Evolutionary conservation across 1,140 invertebrate genomes (phyloP), one percentile per base, ranked within the genome.

Genomic region (Rhyzopertha dominica): DNA sequence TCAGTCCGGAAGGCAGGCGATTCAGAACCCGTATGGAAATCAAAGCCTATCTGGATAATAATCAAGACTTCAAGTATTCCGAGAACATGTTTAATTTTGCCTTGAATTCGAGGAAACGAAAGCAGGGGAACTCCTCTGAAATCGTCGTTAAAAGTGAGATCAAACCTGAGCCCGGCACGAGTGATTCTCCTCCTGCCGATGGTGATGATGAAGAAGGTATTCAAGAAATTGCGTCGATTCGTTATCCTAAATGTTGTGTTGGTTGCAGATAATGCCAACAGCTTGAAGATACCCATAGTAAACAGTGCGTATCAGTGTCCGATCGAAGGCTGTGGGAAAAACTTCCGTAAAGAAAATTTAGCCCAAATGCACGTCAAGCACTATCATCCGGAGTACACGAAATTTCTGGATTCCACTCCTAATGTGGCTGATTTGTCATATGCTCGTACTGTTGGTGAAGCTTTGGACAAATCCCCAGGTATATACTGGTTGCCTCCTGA

Each of bases 291-390:
- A 10, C 47, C 54, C 10, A 44, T 62, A 19, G 52, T 84, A 35
- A 78, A 86, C 24, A 82, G 81, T 54, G 69, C 80, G 7, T 80
- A 84, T 29, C 78, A 82, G 17, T 96, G 91, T 67, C 85, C 85
- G 0, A 83, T 86, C 39, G 79, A 85, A 40, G 82, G 79, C 4
- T 95, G 91, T 62, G 78, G 75, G 9, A 95, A 95, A 69, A 85
- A 82, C 47, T 95, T 93, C 64, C 74, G 92, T 13, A 93, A 92
- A 62, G 88, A 93, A 58, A 90, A 87, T 54, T 74, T 94, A 18
- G 68, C 94, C 2, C 80, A 85, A 65, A 91, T 92, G 80, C 89
- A 93, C 56, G 83, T 92, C n/a, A 90, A 91, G 55, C 88, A 92
- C 67, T 92, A 91, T 61, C 89, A 93, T 69, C 78, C 81, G 1